Evolutionary conservation across 2,888 invertebrate genomes (phyloP), one percentile per base, ranked within the genome.

Genomic region (Herminia tarsipennalis): DNA sequence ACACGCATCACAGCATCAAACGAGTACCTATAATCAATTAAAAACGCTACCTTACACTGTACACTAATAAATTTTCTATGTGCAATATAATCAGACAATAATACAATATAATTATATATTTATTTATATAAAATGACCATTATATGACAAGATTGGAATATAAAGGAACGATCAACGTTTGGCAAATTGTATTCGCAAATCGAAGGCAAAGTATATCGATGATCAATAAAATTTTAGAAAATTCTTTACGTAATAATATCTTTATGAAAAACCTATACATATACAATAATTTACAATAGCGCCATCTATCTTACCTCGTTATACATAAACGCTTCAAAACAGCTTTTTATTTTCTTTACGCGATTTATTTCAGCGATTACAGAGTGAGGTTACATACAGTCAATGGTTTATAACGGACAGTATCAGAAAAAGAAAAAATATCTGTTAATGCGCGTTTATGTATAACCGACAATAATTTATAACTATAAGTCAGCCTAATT

Each of bases 151-250:
- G 51, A 51, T 54, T 27, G 29, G 40, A 61, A 47, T 57, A 32
- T 3, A 53, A 51, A 62, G 51, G 57, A 63, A 66, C 63, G 38
- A 51, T 39, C 22, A 41, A 59, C 32, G 34, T 60, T 61, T 53
- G 38, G 50, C 50, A 65, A 63, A 66, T 46, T 53, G 35, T 45
- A 56, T 49, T 36, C 45, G 25, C 18, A 30, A 46, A 29, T 44
- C 42, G 39, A 32, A 61, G 49, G 56, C 52, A 42, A 46, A 64
- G 8, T 8, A 39, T 56, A 39, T 38, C 13, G 14, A 39, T 18
- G 33, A 34, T 16, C 30, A 39, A 28, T 37, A 6, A 2, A 2
- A 22, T 16, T 22, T 32, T 34, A 38, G 37, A 27, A 39, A 27
- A n/a, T 34, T 10, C 9, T 25, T 21, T 41, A 14, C n/a, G 9